phyloP scores from a whole-genome alignment of 2,113 vertebrate species.

The Trematocara marginatum region DNA sequence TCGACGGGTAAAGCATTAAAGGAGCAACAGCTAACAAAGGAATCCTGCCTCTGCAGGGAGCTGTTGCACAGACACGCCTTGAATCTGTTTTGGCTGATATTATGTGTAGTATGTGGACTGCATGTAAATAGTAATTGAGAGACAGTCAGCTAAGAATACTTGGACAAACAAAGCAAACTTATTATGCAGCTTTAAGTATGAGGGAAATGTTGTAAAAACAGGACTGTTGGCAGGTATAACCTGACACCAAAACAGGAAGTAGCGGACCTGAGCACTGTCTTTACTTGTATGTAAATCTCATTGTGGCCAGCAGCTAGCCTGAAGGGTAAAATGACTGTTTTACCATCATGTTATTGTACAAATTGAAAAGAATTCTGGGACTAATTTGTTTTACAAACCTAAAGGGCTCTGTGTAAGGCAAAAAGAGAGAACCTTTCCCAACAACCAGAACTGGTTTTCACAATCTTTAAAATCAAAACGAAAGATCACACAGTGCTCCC shows the following conservation, averaged over 20 bases:
- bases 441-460: not conserved
- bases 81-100: not conserved
- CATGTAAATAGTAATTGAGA: not conserved
- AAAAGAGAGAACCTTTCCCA: not conserved
- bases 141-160: not conserved
- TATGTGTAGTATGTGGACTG: not conserved
- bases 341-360: not conserved
- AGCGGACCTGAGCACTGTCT: not conserved
- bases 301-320: not conserved
- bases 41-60: not conserved
- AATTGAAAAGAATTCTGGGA: not conserved
- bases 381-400: not conserved
- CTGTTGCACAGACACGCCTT: not conserved
- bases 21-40: not conserved
- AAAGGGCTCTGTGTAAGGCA: not conserved
- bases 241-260: not conserved
- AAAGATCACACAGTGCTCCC: not conserved
- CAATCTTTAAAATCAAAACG: not conserved
- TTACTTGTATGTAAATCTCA: not conserved
- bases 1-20: not conserved
- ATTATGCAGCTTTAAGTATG: not conserved
- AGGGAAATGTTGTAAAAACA: not conserved
- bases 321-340: not conserved
- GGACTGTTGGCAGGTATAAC: not conserved
- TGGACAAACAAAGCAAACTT: not conserved